Percentiles rank a stretch among this genome's conserved stretches.
Conservation (phyloP, 2,888 invertebrate genomes). For the Zygogramma bicolorata region DNA sequence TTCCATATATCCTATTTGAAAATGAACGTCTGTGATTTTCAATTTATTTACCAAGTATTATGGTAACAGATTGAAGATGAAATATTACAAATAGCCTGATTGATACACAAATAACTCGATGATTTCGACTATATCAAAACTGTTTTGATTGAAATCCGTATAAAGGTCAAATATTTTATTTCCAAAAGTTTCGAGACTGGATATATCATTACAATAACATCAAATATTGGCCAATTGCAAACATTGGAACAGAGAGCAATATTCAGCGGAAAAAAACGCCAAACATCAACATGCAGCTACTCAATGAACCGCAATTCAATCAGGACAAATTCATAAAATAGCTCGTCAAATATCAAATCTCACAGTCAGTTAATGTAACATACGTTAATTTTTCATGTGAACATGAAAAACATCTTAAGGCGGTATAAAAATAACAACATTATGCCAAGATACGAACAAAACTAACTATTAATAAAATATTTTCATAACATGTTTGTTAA, state of each 20-base stretch:
- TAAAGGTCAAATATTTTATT: background rate
- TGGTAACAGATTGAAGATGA: background rate
- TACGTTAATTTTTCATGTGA: constrained; percentile 48
- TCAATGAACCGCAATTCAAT: too few relatives aligned
- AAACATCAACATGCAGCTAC: constrained; percentile 28
- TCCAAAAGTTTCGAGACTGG: background rate
- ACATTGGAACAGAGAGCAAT: background rate
- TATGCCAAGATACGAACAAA: background rate
- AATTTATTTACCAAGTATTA: too few relatives aligned
- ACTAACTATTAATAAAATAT: constrained; percentile 25
- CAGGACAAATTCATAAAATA: constrained; percentile 54
- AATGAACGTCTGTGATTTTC: too few relatives aligned
- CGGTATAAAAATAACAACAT: background rate
- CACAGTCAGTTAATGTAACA: constrained; percentile 57
- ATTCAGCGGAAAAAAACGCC: background rate
- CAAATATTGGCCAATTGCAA: background rate
- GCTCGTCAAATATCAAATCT: constrained; percentile 25
- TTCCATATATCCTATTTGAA: too few relatives aligned
- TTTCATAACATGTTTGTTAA: constrained; percentile 22
- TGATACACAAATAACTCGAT: background rate
- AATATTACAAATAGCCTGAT: background rate
- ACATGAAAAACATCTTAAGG: constrained; percentile 25
- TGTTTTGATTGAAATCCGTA: background rate
- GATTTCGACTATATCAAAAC: background rate
- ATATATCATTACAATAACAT: background rate